These are phyloP conservation scores for Carpatolechia fugitivella DNA, from an alignment of 2,888 invertebrate species.

Conservation along the genomic window DNA sequence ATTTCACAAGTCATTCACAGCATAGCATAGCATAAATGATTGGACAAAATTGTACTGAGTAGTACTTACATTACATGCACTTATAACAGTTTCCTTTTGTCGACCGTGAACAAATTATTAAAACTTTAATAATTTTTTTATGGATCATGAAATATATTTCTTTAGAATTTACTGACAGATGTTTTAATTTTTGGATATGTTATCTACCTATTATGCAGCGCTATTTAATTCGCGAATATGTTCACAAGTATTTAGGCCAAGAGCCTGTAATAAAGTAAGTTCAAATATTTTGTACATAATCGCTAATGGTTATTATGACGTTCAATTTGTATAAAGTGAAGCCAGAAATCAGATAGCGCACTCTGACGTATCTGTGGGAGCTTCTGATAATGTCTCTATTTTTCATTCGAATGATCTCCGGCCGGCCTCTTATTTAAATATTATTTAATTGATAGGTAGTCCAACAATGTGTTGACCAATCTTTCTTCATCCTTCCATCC, in stretches of 20 bases:
- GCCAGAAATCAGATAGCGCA: background rate
- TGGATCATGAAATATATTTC: background rate
- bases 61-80: background rate
- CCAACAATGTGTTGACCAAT: slow-evolving; percentile 34
- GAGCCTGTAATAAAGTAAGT: no score
- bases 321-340: background rate
- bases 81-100: background rate
- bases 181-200: no score
- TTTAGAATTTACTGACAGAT: background rate
- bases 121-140: background rate
- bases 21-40: background rate
- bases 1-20: slow-evolving; percentile 4
- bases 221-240: background rate
- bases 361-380: slow-evolving; percentile 1
- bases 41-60: background rate
- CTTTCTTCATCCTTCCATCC: slow-evolving; percentile 54
- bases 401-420: slow-evolving; percentile 22
- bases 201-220: background rate
- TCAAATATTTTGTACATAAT: no score
- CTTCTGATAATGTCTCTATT: slow-evolving; percentile 20
- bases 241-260: background rate
- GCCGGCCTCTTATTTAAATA: slow-evolving; percentile 31
- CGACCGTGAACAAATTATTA: background rate
- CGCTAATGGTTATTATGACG: background rate
- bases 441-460: slow-evolving; percentile 48